Evolutionary conservation across 2,888 invertebrate species (phyloP).

Genomic region (Nudaria mundana): DNA sequence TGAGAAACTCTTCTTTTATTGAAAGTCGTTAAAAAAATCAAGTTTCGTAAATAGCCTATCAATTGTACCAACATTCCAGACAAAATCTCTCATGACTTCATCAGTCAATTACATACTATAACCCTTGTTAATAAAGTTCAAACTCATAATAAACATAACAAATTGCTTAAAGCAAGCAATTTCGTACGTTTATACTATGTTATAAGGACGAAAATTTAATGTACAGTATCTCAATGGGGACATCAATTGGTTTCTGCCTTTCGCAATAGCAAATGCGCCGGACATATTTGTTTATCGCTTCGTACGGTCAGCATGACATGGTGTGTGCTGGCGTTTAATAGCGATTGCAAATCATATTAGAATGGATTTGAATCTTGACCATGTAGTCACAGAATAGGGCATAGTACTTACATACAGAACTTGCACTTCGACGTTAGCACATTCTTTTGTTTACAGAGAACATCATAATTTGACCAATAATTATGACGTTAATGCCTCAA

Average conservation of each 20-base stretch:
- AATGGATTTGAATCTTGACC: neutral
- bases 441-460: too few species aligned
- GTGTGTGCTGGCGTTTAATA: conserved; percentile 4
- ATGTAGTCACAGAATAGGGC: too few species aligned
- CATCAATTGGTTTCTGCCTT: conserved; percentile 34
- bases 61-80: conserved; percentile 10
- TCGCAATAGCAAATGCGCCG: conserved; percentile 26
- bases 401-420: neutral
- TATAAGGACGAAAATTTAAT: conserved; percentile 11
- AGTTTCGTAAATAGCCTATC: conserved; percentile 26
- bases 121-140: neutral
- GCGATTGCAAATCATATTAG: conserved; percentile 1
- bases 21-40: too few species aligned
- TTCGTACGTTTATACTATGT: neutral
- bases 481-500: too few species aligned
- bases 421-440: too few species aligned
- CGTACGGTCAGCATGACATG: conserved; percentile 26
- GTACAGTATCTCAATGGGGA: conserved; percentile 14
- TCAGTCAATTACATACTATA: neutral
- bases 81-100: conserved; percentile 8
- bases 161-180: neutral
- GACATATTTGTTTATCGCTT: conserved; percentile 35
- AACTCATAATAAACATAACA: neutral
- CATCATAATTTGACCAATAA: too few species aligned
- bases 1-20: too few species aligned